phyloP scores from a whole-genome alignment of 2,113 vertebrate genomes.

The Tachysurus vachellii region DNA sequence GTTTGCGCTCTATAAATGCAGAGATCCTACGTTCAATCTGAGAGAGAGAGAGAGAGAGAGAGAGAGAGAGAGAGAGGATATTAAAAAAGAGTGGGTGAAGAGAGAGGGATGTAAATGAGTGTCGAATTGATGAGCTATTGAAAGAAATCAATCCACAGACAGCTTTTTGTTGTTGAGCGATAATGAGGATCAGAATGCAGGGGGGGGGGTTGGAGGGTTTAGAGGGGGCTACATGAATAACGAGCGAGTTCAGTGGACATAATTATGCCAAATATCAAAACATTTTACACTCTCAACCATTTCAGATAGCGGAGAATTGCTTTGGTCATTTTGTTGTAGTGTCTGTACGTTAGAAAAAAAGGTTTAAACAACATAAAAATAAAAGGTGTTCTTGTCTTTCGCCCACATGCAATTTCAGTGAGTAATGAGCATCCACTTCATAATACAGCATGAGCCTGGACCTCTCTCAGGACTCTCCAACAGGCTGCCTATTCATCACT shows the following conservation, averaged over 20 bases:
- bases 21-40: constrained; percentile 99
- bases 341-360: constrained; percentile 64
- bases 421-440: constrained; percentile 83
- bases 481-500: constrained; percentile 66
- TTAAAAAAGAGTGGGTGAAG: constrained; percentile 1
- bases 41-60: constrained; percentile 57
- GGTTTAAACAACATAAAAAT: constrained; percentile 73
- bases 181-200: constrained; percentile 55
- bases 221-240: constrained; percentile 33
- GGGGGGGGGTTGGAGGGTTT: background rate
- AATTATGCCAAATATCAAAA: constrained; percentile 66
- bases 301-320: constrained; percentile 42
- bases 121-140: constrained; percentile 67
- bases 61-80: constrained; percentile 24
- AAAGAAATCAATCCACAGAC: constrained; percentile 65
- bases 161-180: constrained; percentile 50
- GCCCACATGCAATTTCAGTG: constrained; percentile 78
- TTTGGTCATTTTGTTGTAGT: constrained; percentile 46
- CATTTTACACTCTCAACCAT: constrained; percentile 40
- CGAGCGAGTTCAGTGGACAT: constrained; percentile 41
- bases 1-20: constrained; percentile 99
- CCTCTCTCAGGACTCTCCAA: constrained; percentile 76
- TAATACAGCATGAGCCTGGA: constrained; percentile 75
- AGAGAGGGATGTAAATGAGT: constrained; percentile 56
- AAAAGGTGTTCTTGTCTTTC: constrained; percentile 72